Percentiles rank a stretch among this genome's conserved stretches.
phyloP scores from a whole-genome alignment of 2,113 vertebrate species.

The Phylloscopus whistleri region DNA sequence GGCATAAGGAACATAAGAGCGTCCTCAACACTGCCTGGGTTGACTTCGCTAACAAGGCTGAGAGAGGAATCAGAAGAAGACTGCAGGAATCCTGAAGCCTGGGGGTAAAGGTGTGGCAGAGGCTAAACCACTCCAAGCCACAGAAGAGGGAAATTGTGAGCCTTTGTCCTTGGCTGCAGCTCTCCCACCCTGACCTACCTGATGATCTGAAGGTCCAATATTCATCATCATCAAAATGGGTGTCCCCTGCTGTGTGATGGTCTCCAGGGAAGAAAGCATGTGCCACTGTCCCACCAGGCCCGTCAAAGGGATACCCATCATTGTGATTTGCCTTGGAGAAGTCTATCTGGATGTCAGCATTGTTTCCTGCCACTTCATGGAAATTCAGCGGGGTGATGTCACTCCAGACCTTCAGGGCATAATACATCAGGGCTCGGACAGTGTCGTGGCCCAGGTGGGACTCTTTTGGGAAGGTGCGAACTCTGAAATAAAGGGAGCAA shows the following conservation, averaged over 20 bases:
- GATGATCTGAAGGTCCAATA: constrained; percentile 95
- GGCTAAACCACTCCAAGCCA: neutral
- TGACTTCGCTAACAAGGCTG: neutral
- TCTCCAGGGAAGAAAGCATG: constrained; percentile 95
- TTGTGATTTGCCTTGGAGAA: constrained; percentile 92
- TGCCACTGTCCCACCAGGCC: constrained; percentile 91
- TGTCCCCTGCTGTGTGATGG: constrained; percentile 85
- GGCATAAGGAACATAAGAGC: neutral
- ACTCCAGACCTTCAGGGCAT: constrained; percentile 95
- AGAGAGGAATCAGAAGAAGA: neutral
- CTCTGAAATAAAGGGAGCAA: constrained; percentile 66
- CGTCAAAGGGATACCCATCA: constrained; percentile 92
- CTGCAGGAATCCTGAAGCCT: neutral
- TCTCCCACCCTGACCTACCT: constrained; percentile 69
- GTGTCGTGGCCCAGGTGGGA: constrained; percentile 89
- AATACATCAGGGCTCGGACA: constrained; percentile 92
- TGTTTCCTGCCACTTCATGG: constrained; percentile 90
- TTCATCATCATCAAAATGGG: constrained; percentile 95
- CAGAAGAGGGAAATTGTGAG: neutral
- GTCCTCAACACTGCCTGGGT: neutral
- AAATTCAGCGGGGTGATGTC: constrained; percentile 94
- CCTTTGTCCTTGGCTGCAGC: neutral
- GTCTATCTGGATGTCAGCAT: constrained; percentile 94
- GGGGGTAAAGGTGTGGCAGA: neutral
- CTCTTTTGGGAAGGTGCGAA: constrained; percentile 89